Base-by-base conservation (phyloP, 2,888 invertebrate species). In the Metacarcinus magister region DNA sequence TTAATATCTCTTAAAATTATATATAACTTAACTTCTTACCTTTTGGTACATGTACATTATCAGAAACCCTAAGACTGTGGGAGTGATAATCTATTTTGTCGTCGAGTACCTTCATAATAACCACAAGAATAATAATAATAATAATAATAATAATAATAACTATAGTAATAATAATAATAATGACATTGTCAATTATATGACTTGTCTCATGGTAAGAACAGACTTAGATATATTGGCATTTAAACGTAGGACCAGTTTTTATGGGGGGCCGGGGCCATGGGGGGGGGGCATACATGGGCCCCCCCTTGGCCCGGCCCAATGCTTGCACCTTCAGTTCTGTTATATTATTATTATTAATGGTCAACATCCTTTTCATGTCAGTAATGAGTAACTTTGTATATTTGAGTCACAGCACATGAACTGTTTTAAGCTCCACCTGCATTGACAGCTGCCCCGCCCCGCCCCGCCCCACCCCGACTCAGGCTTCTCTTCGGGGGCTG, bases 221-320 rank as follows among this genome's bases (percentile, higher is more conserved):
- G 96, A 96, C 96, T 96, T 96, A 96, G 96, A 96, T 87, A 95
- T 97, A 97, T 96, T 97, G 97, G 97, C 97, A 96, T 96, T 96
- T 95, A 96, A 94, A 93, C 46, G 60, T 97, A 97, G 94, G 97
- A 97, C 97, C 97, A 97, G 97, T 95, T 93, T 92, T 75, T 75
- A 2, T 75, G 75, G 23, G 75, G 23, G 75, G 75, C 75, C 28
- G 28, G 28, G 60, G 75, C n/a, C 75, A 10, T 4, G 75, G 75
- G 28, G 7, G 75, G 75, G 75, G 67, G 4, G 96, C 87, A 92
- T 94, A 92, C 92, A 87, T 92, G 92, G 94, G 46, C 92, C 96
- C 23, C 32, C 95, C 89, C 87, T 43, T 75, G 0, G 46, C 96
- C 89, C 87, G 89, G 10, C 87, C 92, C 46, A 4, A 1, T 87